A percentile compares a stretch with the other conserved stretches of the same genome.
Conservation (phyloP, 2,797 vertebrate genomes). For the Malacoctenus gilli region DNA sequence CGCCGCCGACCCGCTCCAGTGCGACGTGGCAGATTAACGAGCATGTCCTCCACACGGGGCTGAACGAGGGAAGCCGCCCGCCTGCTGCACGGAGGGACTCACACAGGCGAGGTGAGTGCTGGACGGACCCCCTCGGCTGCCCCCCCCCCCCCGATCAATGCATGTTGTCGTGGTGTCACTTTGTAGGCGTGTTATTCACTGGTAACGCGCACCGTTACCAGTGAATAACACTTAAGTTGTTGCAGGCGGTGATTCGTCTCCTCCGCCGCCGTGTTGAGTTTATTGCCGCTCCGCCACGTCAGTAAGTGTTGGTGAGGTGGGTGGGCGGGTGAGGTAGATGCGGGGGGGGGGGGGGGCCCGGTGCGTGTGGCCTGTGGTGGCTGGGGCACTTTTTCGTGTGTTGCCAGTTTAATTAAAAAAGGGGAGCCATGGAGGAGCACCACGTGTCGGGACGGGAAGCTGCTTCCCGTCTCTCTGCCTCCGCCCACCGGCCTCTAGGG, state of each 20-base stretch:
- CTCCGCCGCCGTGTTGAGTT: too few species aligned
- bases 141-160: too few species aligned
- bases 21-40: slow-evolving; percentile 59
- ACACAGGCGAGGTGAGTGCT: slow-evolving; percentile 53
- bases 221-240: slow-evolving; percentile 17
- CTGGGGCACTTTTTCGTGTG: slow-evolving; percentile 46
- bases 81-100: slow-evolving; percentile 23
- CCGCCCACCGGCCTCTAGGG: slow-evolving; percentile 48
- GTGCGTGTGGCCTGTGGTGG: slow-evolving; percentile 30
- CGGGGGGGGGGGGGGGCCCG: slow-evolving; percentile 5
- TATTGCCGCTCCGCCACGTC: slow-evolving; percentile 55
- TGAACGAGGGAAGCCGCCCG: slow-evolving; percentile 34
- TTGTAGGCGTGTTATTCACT: slow-evolving; percentile 5
- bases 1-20: slow-evolving; percentile 16
- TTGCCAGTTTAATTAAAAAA: slow-evolving; percentile 69
- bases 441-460: slow-evolving; percentile 71
- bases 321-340: slow-evolving; percentile 25
- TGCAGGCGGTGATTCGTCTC: slow-evolving; percentile 30
- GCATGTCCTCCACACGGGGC: slow-evolving; percentile 56
- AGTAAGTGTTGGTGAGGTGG: slow-evolving; percentile 12
- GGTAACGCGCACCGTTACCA: slow-evolving; percentile 16
- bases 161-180: too few species aligned
- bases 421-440: slow-evolving; percentile 63
- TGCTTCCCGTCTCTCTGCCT: slow-evolving; percentile 36
- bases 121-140: too few species aligned